Conservation (phyloP, 2,888 invertebrate species). For the Ditula angustiorana region DNA sequence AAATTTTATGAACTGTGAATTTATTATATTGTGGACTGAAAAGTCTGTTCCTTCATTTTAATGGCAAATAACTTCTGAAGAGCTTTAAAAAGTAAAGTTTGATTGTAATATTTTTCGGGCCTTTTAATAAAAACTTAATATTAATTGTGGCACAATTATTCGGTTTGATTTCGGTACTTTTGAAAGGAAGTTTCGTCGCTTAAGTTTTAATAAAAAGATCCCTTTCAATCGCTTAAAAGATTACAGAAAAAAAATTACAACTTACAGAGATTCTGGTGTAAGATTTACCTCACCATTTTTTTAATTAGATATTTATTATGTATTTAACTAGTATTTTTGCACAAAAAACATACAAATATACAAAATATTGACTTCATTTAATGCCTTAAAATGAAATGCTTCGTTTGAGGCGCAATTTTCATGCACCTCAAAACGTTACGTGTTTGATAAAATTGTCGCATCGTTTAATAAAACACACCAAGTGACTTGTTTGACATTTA, state of each 20-base stretch:
- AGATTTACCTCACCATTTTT: too few relatives aligned
- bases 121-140: neutral
- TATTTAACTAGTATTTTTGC: too few relatives aligned
- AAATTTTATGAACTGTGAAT: constrained; percentile 13
- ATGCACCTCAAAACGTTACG: neutral
- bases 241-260: too few relatives aligned
- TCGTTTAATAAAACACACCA: neutral
- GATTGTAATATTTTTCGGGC: neutral
- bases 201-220: neutral
- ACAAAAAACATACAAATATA: neutral
- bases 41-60: neutral
- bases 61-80: neutral
- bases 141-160: neutral
- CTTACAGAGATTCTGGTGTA: too few relatives aligned
- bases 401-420: neutral
- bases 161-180: neutral
- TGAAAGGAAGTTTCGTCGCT: neutral
- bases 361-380: too few relatives aligned
- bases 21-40: neutral
- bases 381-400: too few relatives aligned
- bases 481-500: neutral
- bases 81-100: constrained; percentile 3
- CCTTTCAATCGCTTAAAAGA: neutral
- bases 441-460: neutral
- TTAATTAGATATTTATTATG: too few relatives aligned